Evolutionary conservation across 2,113 vertebrate species (phyloP).

Genomic region (Varanus salvator): DNA sequence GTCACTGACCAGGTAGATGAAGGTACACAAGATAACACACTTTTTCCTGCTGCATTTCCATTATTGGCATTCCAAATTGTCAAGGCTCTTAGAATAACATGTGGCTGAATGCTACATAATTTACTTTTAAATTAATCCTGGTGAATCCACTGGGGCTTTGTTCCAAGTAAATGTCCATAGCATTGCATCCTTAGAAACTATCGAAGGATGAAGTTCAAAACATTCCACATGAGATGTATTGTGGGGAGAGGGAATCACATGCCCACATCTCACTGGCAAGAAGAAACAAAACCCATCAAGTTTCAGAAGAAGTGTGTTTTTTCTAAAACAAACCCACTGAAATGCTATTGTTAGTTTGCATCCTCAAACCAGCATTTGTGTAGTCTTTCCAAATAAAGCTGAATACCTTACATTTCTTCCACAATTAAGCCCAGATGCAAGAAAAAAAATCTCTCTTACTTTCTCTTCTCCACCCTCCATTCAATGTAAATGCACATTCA

Average conservation of each 20-base stretch:
- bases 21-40: neutral
- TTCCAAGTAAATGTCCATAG: neutral
- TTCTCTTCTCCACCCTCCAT: neutral
- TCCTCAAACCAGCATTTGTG: neutral
- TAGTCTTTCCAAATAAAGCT: neutral
- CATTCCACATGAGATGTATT: no score
- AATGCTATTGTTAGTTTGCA: neutral
- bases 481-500: neutral
- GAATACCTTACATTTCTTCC: neutral
- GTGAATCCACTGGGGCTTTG: neutral
- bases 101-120: neutral
- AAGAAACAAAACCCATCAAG: neutral
- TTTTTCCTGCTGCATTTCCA: neutral
- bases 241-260: no score
- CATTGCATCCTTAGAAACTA: neutral
- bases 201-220: neutral
- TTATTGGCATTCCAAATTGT: neutral
- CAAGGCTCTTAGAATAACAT: neutral
- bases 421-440: no score
- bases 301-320: neutral
- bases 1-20: neutral
- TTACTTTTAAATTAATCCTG: neutral
- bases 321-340: neutral
- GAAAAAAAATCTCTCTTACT: neutral
- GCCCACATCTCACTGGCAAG: neutral